These are phyloP conservation scores for Lepidostoma basale DNA, from an alignment of 1,140 invertebrate species.

Conservation along the genomic window DNA sequence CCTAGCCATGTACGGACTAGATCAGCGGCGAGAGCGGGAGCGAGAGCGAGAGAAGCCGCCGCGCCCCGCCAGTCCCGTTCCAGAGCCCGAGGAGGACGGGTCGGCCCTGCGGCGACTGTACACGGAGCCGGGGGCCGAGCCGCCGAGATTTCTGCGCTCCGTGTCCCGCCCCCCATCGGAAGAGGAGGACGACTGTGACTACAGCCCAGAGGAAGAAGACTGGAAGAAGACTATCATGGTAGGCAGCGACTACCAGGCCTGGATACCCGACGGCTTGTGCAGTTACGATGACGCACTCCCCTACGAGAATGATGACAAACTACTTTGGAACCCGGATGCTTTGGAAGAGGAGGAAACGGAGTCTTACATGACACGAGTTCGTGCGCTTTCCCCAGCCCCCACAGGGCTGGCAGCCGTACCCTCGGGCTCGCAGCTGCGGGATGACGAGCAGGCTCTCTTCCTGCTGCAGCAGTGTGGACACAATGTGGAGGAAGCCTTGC, in stretches of 20 bases:
- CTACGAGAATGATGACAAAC: slow-evolving; percentile 95
- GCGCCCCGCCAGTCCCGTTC: slow-evolving; percentile 55
- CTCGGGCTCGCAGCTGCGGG: slow-evolving; percentile 79
- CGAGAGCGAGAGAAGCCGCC: slow-evolving; percentile 54
- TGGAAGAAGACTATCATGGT: slow-evolving; percentile 93
- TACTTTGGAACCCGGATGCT: slow-evolving; percentile 88
- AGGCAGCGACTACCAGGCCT: slow-evolving; percentile 91
- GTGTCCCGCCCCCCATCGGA: slow-evolving; percentile 90
- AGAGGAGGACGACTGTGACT: slow-evolving; percentile 77
- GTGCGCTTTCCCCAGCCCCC: slow-evolving; percentile 58
- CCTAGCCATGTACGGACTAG: slow-evolving; percentile 83
- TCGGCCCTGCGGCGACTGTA: slow-evolving; percentile 88
- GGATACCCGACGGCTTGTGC: slow-evolving; percentile 88
- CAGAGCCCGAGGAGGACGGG: slow-evolving; percentile 54
- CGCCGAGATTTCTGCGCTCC: slow-evolving; percentile 81
- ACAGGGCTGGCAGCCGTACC: slow-evolving; percentile 69
- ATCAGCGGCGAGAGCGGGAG: slow-evolving; percentile 59
- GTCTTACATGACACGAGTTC: slow-evolving; percentile 78
- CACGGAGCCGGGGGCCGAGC: slow-evolving; percentile 73
- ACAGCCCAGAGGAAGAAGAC: slow-evolving; percentile 78
- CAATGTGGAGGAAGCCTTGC: slow-evolving; percentile 89
- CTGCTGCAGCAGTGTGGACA: slow-evolving; percentile 92
- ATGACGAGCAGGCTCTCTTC: slow-evolving; percentile 94
- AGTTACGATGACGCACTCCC: slow-evolving; percentile 91
- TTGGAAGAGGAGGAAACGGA: slow-evolving; percentile 78